Base-by-base conservation (phyloP, 2,888 invertebrate species). In the Lordiphosa andalusiaca region DNA sequence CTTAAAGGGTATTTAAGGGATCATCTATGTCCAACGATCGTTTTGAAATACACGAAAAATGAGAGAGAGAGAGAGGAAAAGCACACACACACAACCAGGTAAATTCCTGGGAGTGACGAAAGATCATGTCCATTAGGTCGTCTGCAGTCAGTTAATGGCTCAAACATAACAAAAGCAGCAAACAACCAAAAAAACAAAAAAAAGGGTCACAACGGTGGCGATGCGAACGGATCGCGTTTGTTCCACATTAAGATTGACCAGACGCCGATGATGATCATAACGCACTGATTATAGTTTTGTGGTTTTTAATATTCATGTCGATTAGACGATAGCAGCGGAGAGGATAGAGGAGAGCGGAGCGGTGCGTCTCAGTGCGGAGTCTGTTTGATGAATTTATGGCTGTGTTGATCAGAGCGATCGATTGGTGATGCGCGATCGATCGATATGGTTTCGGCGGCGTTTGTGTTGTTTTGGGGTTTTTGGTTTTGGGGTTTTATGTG, bases 101-200 rank as follows among this genome's bases (percentile, higher is more conserved):
- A 60, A 51, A 59, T 67, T 66, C 61, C 66, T 59, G 84, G 84
- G 82, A 81, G 81, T 81, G 81, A 81, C 81, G 81, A 81, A 81
- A 81, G 81, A 84, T 81, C 78, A 69, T 78, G 82, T 84, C 81
- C 84, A 81, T 81, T 81, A 81, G 82, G 71, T 77, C 53, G 82
- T 76, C 84, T 83, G 73, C 75, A 71, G 77, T 44, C 71, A 73
- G 77, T 80, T 80, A 83, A 80, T 80, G 81, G 80, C 74, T 65
- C 64, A 57, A 66, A 55, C 51, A 35, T 46, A 50, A 52, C 44
- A 25, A 49, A 38, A 33, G 5, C 39, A 67, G 12, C 47, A 38
- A 35, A 44, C 1, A 40, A 13, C 25, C 16, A 16, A 16, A 1
- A 1, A 16, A 16, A 1, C 16, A 16, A 16, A 36, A 44, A 40